Evolutionary conservation across 2,797 vertebrate genomes (phyloP).

Genomic region (Eospalax fontanierii): DNA sequence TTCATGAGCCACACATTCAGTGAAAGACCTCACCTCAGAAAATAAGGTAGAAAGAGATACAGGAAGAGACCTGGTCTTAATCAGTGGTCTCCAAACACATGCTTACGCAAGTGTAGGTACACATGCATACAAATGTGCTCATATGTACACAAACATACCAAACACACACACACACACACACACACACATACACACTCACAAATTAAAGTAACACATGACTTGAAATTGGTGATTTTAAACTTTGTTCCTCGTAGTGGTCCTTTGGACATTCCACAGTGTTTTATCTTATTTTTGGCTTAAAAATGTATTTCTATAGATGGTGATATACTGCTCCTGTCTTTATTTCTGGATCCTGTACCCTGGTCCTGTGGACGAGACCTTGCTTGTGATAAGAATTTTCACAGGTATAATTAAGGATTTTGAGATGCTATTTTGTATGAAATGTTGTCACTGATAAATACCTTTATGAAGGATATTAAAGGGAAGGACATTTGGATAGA

Average conservation of each 20-base stretch:
- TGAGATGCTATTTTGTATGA: background rate
- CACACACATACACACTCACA: background rate
- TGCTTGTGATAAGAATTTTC: background rate
- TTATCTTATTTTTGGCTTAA: constrained; percentile 19
- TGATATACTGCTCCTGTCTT: background rate
- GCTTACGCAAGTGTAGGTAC: background rate
- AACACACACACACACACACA: too few species aligned
- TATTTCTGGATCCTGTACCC: background rate
- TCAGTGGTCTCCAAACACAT: background rate
- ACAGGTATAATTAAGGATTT: background rate
- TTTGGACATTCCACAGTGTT: background rate
- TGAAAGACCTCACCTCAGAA: background rate
- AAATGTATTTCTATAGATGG: background rate
- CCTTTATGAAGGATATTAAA: background rate
- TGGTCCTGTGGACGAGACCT: background rate
- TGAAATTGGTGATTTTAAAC: constrained; percentile 51
- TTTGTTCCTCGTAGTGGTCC: background rate
- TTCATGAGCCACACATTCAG: background rate
- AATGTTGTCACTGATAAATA: background rate
- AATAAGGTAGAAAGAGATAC: background rate
- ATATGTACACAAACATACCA: background rate
- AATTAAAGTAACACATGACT: constrained; percentile 18
- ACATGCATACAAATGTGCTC: background rate
- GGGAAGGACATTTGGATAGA: background rate
- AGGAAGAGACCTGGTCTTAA: background rate